Evolutionary conservation across 1,140 invertebrate genomes (phyloP), one percentile per base, ranked within the genome.

Genomic region (Coboldia fuscipes): DNA sequence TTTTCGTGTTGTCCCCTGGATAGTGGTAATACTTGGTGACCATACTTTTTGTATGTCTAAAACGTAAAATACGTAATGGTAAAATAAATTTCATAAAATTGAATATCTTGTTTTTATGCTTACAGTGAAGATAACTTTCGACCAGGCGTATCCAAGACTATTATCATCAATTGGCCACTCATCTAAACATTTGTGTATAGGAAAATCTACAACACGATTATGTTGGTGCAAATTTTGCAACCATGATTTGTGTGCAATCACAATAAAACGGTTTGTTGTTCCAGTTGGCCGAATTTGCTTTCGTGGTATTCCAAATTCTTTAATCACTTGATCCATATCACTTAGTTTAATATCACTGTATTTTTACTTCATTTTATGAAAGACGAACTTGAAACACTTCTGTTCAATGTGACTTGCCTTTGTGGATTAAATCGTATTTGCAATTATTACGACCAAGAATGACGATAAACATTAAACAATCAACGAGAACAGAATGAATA

Each of bases 1-100:
- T 50, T 56, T 39, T 59, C 57, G 26, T 56, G 55, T 38, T 65
- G 54, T 46, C 68, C 68, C 37, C 68, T 58, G 18, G 76, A 74
- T 28, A 82, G 53, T 33, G 76, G 75, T 44, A 81, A 64, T 10
- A 75, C 73, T 61, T 72, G 71, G 33, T 66, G 65, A 45, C 68
- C 61, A 36, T 59, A 54, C 52, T 62, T 66, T 33, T 54, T 50
- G 45, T 57, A 63, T 43, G 41, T 48, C 41, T 47, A 50, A 38
- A 48, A 46, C 16, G 42, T 37, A 17, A 54, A 41, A 10, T 45
- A 36, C 0, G 45, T 51, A 47, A 27, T 10, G 12, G 12, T n/a
- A 27, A n/a, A 10, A 14, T n/a, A 27, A 27, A 27, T 27, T 4
- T 4, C 4, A 4, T 5, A 27, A 27, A 27, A 27, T 27, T 10